phyloP scores from a whole-genome alignment of 1,140 invertebrate genomes.

The Lutraria rhynchaena region DNA sequence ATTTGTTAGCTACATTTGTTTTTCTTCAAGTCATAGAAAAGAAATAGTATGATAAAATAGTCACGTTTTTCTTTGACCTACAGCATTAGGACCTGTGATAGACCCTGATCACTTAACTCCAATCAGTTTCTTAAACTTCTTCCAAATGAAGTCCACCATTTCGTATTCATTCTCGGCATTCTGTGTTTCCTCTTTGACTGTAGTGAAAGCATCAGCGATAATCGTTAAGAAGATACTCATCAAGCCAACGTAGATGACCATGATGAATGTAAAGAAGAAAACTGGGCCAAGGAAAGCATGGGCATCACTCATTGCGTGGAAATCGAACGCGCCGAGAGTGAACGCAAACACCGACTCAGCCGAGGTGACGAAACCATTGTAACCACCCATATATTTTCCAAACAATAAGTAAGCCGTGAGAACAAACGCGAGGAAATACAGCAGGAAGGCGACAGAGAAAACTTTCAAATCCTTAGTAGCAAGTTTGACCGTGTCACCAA shows the following conservation, averaged over 20 bases:
- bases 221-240: slow-evolving; percentile 93
- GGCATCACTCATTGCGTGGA: slow-evolving; percentile 73
- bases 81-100: no score
- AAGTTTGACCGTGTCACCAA: slow-evolving; percentile 77
- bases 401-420: slow-evolving; percentile 78
- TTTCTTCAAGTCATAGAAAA: no score
- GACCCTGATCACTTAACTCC: slow-evolving; percentile 56
- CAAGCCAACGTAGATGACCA: slow-evolving; percentile 90
- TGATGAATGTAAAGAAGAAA: slow-evolving; percentile 89
- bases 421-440: slow-evolving; percentile 81
- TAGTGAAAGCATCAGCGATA: slow-evolving; percentile 86
- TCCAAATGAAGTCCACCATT: slow-evolving; percentile 82
- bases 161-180: slow-evolving; percentile 83
- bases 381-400: slow-evolving; percentile 71
- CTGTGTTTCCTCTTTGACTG: slow-evolving; percentile 76
- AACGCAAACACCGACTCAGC: slow-evolving; percentile 80
- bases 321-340: slow-evolving; percentile 80
- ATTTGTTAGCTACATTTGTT: no score
- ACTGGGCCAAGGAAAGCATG: slow-evolving; percentile 87
- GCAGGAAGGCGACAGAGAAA: slow-evolving; percentile 79
- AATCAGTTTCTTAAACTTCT: slow-evolving; percentile 79
- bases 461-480: slow-evolving; percentile 77
- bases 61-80: no score
- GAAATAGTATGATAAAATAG: no score
- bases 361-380: slow-evolving; percentile 74